Base-by-base conservation (phyloP, 2,888 invertebrate species). In the Limnephilus auricula region DNA sequence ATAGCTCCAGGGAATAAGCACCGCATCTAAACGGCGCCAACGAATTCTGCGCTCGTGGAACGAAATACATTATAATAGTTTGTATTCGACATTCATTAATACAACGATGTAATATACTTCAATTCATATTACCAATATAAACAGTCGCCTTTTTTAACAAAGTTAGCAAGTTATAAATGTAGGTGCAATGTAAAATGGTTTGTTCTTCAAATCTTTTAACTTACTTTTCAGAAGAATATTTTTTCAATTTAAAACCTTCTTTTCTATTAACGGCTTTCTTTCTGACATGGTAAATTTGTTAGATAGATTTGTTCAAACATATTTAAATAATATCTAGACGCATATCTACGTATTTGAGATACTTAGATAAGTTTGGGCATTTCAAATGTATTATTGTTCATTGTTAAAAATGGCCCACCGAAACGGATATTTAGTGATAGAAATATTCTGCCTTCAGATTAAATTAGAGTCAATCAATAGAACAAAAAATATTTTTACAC, bases 1-100 rank as follows among this genome's bases (percentile, higher is more conserved):
- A 85, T 85, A 85, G 85, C 85, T 40, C 37, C 45, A 13, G 84
- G 85, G 85, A 85, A 40, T 40, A 30, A 85, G 85, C 40, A 13
- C 34, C 37, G n/a, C 34, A 82, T 18, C 30, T 80, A 80, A 82
- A 40, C 40, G 85, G 85, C 85, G 85, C 85, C 45, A 85, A 65
- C 65, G 65, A 65, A 65, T 65, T 65, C 65, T 65, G 65, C 65
- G 65, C 80, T 80, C 31, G 80, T 65, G 65, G n/a, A n/a, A 65
- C n/a, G 9, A 65, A 65, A 65, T 6, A 25, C 65, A 65, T 25
- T 65, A 65, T 65, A 65, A n/a, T 65, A 65, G 65, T 65, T 65
- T 65, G 65, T 25, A 65, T 65, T 65, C 65, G 65, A n/a, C 9
- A 25, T 65, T 65, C 25, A 65, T 65, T 65, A 25, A 25, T 65